Evolutionary conservation across 2,888 invertebrate species (phyloP).

Genomic region (Blastobasis adustella): DNA sequence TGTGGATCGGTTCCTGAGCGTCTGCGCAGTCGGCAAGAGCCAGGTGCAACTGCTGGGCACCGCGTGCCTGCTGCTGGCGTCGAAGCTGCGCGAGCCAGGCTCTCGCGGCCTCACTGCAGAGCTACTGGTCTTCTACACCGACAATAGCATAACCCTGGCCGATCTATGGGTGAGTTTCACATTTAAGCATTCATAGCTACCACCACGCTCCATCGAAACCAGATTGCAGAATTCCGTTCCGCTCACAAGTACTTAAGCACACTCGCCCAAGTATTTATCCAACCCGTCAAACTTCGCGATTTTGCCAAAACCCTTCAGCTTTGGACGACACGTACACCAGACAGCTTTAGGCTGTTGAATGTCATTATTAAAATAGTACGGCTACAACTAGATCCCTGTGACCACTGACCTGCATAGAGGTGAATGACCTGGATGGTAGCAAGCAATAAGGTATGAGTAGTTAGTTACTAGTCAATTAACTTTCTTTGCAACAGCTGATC

Average conservation of each 20-base stretch:
- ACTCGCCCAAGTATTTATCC: too few relatives aligned
- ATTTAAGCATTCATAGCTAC: constrained; percentile 2
- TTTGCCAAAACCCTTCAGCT: too few relatives aligned
- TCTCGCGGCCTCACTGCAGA: constrained; percentile 84
- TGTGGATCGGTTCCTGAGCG: constrained; percentile 93
- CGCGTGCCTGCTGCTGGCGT: constrained; percentile 92
- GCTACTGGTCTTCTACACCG: constrained; percentile 93
- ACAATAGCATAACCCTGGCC: constrained; percentile 90
- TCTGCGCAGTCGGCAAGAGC: constrained; percentile 86
- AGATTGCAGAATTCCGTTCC: too few relatives aligned
- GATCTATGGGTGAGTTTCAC: constrained; percentile 89
- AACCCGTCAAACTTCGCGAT: too few relatives aligned
- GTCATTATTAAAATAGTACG: too few relatives aligned
- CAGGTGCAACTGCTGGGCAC: constrained; percentile 95
- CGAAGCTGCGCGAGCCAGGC: constrained; percentile 91
- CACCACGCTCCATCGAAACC: too few relatives aligned
- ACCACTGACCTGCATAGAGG: constrained; percentile 1
- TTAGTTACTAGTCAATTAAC: constrained; percentile 29
- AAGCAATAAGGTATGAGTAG: too few relatives aligned
- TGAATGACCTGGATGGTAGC: neutral
- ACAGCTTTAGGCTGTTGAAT: too few relatives aligned
- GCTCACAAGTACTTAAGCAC: too few relatives aligned
- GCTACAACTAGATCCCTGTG: too few relatives aligned
- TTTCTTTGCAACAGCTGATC: constrained; percentile 58
- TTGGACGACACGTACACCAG: too few relatives aligned